Base-by-base conservation (phyloP, 1,140 invertebrate genomes). In the Lasaia peninsularis region DNA sequence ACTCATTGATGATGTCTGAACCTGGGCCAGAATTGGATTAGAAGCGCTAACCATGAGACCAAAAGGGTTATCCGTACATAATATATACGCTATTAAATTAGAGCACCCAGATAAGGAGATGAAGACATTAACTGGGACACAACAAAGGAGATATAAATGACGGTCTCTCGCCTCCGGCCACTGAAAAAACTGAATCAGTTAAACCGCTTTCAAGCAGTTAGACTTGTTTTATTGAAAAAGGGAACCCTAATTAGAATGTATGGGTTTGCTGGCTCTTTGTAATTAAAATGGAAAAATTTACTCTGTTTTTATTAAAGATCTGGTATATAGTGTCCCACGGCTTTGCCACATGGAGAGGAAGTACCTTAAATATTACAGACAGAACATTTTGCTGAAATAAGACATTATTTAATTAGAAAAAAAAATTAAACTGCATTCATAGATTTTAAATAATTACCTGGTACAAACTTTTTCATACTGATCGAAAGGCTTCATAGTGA, bases 141-240 rank as follows among this genome's bases (percentile, higher is more conserved):
- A 48, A 48, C 40, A 48, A 48, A 48, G 40, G 40, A 48, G 20
- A 48, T 20, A 48, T 21, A 21, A 48, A 48, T 48, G 40, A 48
- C 40, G 40, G 18, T 48, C 10, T 44, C 37, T 21, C 18, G 40
- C 40, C 40, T 11, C 40, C 20, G 14, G 40, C 16, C 10, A 18
- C 40, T 48, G 4, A 21, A 48, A 28, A 48, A 48, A 48, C 40
- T 48, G 40, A 48, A 48, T 21, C 40, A 48, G 40, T 48, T 48
- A 48, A 48, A 48, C 40, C 40, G 40, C 40, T 48, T 48, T 48
- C 16, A 48, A 18, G 9, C 40, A 21, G 20, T 48, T 48, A 48
- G 40, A 48, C 40, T 7, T 48, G 40, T 48, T 21, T 48, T 48
- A 48, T 48, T 48, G 40, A 48, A 48, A 48, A 21, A 48, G 20